Conservation (phyloP, 2,888 invertebrate species). For the Patella ulyssiponensis region DNA sequence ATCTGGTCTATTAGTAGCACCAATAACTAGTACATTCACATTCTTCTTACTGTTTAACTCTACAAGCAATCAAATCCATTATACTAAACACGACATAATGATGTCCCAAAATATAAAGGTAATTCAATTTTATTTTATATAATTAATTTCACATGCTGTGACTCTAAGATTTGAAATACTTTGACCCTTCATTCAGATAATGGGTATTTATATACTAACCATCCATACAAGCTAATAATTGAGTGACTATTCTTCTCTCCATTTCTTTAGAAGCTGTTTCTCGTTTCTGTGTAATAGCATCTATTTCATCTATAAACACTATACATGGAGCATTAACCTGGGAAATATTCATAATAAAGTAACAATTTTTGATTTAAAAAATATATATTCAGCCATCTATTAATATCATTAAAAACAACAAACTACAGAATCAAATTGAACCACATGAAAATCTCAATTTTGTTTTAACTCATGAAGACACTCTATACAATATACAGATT, state of each 20-base stretch:
- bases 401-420: conserved; percentile 2
- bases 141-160: too few species aligned
- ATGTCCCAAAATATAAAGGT: too few species aligned
- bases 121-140: too few species aligned
- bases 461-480: too few species aligned
- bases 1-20: conserved; percentile 96
- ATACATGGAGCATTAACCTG: conserved; percentile 74
- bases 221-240: conserved; percentile 90
- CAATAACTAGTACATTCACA: conserved; percentile 82
- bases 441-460: too few species aligned
- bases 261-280: conserved; percentile 93
- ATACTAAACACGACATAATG: too few species aligned
- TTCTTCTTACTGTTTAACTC: conserved; percentile 57
- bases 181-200: too few species aligned
- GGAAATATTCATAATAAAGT: neutral
- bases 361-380: neutral
- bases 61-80: conserved; percentile 31
- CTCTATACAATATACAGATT: too few species aligned
- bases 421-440: neutral
- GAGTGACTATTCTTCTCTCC: conserved; percentile 95
- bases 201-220: conserved; percentile 73
- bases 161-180: too few species aligned
- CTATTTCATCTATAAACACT: conserved; percentile 96
- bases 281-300: conserved; percentile 93
- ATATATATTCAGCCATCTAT: neutral